These are phyloP conservation scores for Thyatira batis DNA, from an alignment of 2,888 invertebrate genomes.

Conservation along the genomic window DNA sequence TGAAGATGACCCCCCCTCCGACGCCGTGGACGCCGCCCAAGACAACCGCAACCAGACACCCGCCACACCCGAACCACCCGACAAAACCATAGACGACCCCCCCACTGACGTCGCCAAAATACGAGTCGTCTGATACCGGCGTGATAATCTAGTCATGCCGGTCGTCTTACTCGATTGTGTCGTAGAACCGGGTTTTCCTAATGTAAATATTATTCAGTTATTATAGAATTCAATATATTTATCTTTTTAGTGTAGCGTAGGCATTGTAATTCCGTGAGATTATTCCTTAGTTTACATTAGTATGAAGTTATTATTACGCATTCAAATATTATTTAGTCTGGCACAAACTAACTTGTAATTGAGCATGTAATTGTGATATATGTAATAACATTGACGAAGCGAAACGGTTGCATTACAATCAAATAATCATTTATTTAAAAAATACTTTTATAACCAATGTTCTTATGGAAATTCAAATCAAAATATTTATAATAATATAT, in stretches of 20 bases:
- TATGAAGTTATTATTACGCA: background rate
- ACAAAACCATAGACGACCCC: constrained; percentile 60
- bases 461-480: background rate
- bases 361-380: background rate
- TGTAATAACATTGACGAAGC: background rate
- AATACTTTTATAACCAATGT: background rate
- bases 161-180: background rate
- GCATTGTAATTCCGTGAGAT: background rate
- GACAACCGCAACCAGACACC: constrained; percentile 35
- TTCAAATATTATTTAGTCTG: background rate
- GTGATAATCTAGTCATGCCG: background rate
- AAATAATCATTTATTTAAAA: background rate
- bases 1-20: constrained; percentile 23
- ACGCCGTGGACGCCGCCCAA: constrained; percentile 41
- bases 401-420: background rate
- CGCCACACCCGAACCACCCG: constrained; percentile 53
- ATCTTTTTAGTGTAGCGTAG: background rate
- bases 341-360: background rate
- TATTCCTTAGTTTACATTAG: background rate
- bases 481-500: background rate
- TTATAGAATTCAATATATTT: background rate
- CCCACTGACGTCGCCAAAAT: constrained; percentile 51
- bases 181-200: background rate
- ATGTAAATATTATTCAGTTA: background rate
- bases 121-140: constrained; percentile 45